A percentile compares a stretch with the other conserved stretches of the same genome.
Evolutionary conservation across 1,140 invertebrate genomes (phyloP).

Genomic region (Vollenhovia emeryi): DNA sequence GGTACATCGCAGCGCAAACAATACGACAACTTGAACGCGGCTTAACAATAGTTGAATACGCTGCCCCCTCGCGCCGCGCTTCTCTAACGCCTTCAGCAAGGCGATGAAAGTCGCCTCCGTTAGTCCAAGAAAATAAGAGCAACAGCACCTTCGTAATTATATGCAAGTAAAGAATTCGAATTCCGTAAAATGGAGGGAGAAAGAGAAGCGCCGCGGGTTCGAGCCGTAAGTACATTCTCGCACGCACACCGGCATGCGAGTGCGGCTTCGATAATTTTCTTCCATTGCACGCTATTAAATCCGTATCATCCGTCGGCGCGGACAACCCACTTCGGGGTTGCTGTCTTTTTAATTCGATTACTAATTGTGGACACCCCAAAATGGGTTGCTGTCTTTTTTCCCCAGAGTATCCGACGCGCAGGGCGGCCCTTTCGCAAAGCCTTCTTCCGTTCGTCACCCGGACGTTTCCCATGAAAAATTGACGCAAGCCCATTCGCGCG

Average conservation of each 20-base stretch:
- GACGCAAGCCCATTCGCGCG: neutral
- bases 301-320: conserved; percentile 2
- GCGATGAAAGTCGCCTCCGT: neutral
- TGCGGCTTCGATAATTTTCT: conserved; percentile 33
- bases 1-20: neutral
- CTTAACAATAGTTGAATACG: conserved; percentile 15
- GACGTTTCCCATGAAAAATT: conserved; percentile 5
- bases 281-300: conserved; percentile 44
- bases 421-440: neutral
- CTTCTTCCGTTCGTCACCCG: neutral
- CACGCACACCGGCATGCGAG: neutral
- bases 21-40: neutral
- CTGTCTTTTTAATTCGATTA: too few relatives aligned
- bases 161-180: conserved; percentile 12
- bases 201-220: conserved; percentile 18
- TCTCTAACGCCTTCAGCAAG: neutral
- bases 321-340: too few relatives aligned
- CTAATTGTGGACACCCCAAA: too few relatives aligned
- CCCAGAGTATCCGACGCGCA: conserved; percentile 9
- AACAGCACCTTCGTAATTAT: conserved; percentile 3
- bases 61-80: neutral
- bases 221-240: conserved; percentile 28
- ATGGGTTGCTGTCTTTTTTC: too few relatives aligned
- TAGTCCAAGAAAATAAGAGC: conserved; percentile 1
- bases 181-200: neutral